Conservation (phyloP, 2,797 vertebrate species). For the Sylvilagus floridanus region DNA sequence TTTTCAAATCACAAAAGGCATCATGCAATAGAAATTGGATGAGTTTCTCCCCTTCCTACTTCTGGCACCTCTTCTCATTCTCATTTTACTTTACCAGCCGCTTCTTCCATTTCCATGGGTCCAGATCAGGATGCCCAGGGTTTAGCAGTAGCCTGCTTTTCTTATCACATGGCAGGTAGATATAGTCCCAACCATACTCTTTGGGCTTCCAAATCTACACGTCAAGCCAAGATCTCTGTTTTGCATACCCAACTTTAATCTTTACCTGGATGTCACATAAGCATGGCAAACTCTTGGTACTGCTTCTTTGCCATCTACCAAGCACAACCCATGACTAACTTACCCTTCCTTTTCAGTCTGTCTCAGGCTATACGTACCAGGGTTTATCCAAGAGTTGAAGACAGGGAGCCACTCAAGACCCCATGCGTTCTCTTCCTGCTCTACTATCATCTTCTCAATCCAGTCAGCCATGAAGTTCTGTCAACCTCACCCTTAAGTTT, state of each 20-base stretch:
- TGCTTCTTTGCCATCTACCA: neutral
- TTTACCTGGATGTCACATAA: neutral
- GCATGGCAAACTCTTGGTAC: slow-evolving; percentile 8
- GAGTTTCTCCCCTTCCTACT: no score
- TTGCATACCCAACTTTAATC: slow-evolving; percentile 20
- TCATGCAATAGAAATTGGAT: no score
- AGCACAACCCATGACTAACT: slow-evolving; percentile 16
- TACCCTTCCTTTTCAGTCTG: neutral
- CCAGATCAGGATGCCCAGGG: neutral
- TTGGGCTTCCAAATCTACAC: neutral
- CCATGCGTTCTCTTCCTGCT: neutral
- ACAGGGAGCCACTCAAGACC: neutral
- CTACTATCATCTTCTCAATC: neutral
- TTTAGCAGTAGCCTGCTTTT: neutral
- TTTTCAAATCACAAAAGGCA: no score
- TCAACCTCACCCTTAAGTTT: neutral
- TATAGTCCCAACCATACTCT: neutral
- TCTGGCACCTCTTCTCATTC: no score
- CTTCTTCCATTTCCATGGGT: neutral
- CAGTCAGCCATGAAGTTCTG: neutral
- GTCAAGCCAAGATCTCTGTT: neutral
- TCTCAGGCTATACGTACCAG: slow-evolving; percentile 16
- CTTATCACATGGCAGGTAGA: neutral
- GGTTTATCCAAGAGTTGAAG: neutral
- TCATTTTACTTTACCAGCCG: no score